Conservation (phyloP, 92 coral and sea anemone species). For the Hydrozoanthus gracilis region DNA sequence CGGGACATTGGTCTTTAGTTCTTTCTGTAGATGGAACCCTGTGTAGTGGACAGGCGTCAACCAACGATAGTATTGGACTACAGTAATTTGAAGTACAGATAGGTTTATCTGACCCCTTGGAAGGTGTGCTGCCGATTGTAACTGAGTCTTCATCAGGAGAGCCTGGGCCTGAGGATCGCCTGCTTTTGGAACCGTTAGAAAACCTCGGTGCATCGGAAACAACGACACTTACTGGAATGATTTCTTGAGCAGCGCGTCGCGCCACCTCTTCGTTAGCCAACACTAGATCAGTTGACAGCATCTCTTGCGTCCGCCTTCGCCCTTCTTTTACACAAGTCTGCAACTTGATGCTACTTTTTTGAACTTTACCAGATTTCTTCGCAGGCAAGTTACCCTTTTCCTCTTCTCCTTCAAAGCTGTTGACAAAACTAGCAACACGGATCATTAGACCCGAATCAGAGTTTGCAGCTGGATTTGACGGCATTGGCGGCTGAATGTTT, state of each 20-base stretch:
- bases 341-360: slow-evolving; percentile 42
- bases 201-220: not conserved
- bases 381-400: not conserved
- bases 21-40: slow-evolving; percentile 64
- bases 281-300: slow-evolving; percentile 38
- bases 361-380: slow-evolving; percentile 17
- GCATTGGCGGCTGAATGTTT: slow-evolving; percentile 19
- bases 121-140: slow-evolving; percentile 50
- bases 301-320: slow-evolving; percentile 39
- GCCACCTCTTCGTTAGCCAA: slow-evolving; percentile 38
- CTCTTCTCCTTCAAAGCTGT: slow-evolving; percentile 24
- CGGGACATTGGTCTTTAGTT: slow-evolving; percentile 68
- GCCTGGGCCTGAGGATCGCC: slow-evolving; percentile 9
- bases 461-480: not conserved
- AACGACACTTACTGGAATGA: not conserved
- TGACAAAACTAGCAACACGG: slow-evolving; percentile 37
- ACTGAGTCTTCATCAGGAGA: slow-evolving; percentile 20
- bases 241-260: slow-evolving; percentile 35
- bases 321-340: slow-evolving; percentile 47
- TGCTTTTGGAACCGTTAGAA: slow-evolving; percentile 13
- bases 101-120: slow-evolving; percentile 54
- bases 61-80: slow-evolving; percentile 86
- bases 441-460: slow-evolving; percentile 33
- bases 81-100: slow-evolving; percentile 81
- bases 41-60: slow-evolving; percentile 79